These are phyloP conservation scores for Endomychus coccineus DNA, from an alignment of 2,888 invertebrate species.

Conservation along the genomic window DNA sequence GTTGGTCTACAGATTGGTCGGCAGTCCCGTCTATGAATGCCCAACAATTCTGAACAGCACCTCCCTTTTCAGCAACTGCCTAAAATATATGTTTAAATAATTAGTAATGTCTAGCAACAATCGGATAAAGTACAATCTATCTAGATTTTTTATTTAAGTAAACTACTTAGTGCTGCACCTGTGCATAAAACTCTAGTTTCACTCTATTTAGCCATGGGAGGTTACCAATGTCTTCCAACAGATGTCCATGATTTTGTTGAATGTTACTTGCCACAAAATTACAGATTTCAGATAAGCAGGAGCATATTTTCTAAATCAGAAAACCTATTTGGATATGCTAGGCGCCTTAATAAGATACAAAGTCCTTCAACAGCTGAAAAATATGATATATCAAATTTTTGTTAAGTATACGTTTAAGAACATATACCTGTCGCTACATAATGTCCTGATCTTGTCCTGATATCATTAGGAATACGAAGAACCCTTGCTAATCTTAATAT, in stretches of 20 bases:
- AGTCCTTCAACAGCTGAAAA: slow-evolving; percentile 3
- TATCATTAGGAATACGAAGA: too few relatives aligned
- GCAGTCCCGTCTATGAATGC: slow-evolving; percentile 20
- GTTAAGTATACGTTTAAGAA: too few relatives aligned
- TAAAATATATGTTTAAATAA: slow-evolving; percentile 2
- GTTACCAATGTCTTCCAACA: slow-evolving; percentile 5
- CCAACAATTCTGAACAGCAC: slow-evolving; percentile 17
- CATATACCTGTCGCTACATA: too few relatives aligned
- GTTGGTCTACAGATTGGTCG: slow-evolving; percentile 20
- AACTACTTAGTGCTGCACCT: too few relatives aligned
- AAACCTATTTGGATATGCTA: slow-evolving; percentile 6
- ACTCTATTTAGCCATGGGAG: slow-evolving; percentile 5
- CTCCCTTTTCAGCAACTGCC: slow-evolving; percentile 14
- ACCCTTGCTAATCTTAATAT: too few relatives aligned
- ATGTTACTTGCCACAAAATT: background rate
- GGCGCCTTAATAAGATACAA: slow-evolving; percentile 4
- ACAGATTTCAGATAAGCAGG: background rate
- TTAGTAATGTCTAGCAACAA: too few relatives aligned
- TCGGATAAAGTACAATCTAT: too few relatives aligned
- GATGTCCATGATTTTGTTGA: background rate
- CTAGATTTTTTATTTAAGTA: too few relatives aligned
- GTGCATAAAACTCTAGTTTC: too few relatives aligned
- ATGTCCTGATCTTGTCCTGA: too few relatives aligned
- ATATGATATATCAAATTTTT: too few relatives aligned
- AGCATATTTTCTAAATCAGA: slow-evolving; percentile 3